Evolutionary conservation across 2,113 vertebrate genomes (phyloP).

Genomic region (Arenaria interpres): DNA sequence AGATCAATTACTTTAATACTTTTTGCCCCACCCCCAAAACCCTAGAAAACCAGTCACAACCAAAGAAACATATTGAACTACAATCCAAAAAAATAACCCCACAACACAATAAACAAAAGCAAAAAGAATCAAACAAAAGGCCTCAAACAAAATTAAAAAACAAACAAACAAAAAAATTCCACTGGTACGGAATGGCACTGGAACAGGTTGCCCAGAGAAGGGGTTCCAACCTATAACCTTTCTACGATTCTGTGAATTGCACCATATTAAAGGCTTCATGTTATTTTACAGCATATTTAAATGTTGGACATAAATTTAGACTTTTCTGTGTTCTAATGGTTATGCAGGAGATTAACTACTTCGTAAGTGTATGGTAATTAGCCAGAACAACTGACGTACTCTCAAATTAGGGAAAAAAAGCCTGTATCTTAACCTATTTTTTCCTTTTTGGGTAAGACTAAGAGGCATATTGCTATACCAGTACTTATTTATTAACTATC

Average conservation of each 20-base stretch:
- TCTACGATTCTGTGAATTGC: background rate
- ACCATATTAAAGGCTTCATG: background rate
- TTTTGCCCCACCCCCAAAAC: fast-evolving
- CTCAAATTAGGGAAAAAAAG: background rate
- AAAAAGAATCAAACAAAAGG: background rate
- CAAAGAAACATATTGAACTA: background rate
- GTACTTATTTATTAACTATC: background rate
- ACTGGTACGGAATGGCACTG: background rate
- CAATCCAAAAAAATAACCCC: background rate
- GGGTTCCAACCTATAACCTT: too few relatives aligned
- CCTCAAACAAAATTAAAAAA: background rate
- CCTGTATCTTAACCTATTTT: background rate
- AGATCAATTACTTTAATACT: background rate
- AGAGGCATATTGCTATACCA: background rate
- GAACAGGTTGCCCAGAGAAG: too few relatives aligned
- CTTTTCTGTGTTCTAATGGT: background rate
- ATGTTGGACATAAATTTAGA: fast-evolving
- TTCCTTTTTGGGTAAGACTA: background rate
- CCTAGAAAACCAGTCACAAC: background rate
- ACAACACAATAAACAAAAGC: background rate
- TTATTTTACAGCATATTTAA: background rate
- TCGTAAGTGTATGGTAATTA: background rate
- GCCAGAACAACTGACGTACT: background rate
- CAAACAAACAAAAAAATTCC: background rate
- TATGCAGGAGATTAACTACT: background rate